These are phyloP conservation scores for Drosophila algonquin DNA, from an alignment of 2,888 invertebrate species.

Conservation along the genomic window DNA sequence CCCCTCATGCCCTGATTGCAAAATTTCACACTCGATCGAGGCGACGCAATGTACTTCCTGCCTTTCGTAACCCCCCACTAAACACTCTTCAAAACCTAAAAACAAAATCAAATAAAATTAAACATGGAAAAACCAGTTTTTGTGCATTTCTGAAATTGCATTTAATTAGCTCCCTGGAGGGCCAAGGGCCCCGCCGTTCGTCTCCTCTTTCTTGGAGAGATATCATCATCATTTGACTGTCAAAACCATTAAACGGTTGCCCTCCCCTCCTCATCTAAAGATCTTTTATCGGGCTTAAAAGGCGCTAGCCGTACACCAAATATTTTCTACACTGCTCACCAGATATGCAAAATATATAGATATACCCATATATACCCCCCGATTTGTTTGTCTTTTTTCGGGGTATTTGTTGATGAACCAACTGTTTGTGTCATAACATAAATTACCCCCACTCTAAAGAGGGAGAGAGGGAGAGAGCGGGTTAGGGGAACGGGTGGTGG, in stretches of 20 bases:
- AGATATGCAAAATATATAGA: constrained; percentile 63
- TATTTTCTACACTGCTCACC: constrained; percentile 37
- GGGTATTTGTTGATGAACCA: constrained; percentile 38
- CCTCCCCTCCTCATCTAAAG: constrained; percentile 1
- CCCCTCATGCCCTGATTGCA: constrained; percentile 17
- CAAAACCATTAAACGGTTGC: constrained; percentile 53
- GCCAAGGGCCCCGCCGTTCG: constrained; percentile 2
- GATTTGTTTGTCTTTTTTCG: constrained; percentile 11
- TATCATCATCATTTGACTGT: constrained; percentile 33
- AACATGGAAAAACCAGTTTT: constrained; percentile 51
- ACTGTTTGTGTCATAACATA: constrained; percentile 62
- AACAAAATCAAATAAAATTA: constrained; percentile 40
- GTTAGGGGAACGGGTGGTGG: background rate
- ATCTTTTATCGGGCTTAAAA: constrained; percentile 48
- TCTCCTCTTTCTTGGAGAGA: constrained; percentile 11
- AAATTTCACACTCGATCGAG: constrained; percentile 21
- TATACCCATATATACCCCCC: background rate
- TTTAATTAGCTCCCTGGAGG: constrained; percentile 57
- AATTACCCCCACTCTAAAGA: constrained; percentile 25
- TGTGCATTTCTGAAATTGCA: constrained; percentile 59
- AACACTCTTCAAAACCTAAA: constrained; percentile 42
- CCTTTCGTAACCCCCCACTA: constrained; percentile 34
- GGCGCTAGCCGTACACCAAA: constrained; percentile 55
- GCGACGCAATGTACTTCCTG: constrained; percentile 56
- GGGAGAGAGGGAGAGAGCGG: too few species aligned